Evolutionary conservation across 1,140 invertebrate species (phyloP).

Genomic region (Delia radicum): DNA sequence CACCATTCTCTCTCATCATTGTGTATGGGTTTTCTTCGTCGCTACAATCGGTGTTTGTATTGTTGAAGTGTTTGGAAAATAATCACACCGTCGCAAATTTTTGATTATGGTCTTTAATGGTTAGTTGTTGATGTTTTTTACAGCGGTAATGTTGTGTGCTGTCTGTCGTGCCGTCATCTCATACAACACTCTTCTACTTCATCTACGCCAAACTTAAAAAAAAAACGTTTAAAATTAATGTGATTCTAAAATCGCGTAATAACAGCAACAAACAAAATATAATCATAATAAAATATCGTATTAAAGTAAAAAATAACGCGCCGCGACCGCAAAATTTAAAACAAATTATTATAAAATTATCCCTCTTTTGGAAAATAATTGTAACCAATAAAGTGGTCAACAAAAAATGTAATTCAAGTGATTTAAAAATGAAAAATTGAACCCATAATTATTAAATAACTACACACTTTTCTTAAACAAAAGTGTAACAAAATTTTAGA

Average conservation of each 20-base stretch:
- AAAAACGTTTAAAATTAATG: neutral
- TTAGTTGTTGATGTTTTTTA: conserved; percentile 24
- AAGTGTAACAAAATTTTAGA: too few species aligned
- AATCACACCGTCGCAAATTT: conserved; percentile 23
- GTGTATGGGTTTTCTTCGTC: neutral
- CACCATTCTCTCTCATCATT: neutral
- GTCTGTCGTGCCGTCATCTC: conserved; percentile 9
- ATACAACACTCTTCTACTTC: neutral
- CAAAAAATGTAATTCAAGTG: too few species aligned
- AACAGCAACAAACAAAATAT: neutral
- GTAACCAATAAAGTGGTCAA: too few species aligned
- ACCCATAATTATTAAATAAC: neutral
- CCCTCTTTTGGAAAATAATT: neutral
- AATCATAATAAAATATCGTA: neutral
- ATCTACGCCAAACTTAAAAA: neutral
- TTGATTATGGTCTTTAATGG: conserved; percentile 22
- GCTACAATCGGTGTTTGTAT: neutral
- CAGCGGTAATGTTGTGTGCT: conserved; percentile 19
- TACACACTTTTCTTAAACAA: neutral
- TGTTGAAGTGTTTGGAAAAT: conserved; percentile 9
- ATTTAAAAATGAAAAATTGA: neutral
- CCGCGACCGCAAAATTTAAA: neutral
- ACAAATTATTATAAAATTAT: neutral
- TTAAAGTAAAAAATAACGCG: neutral
- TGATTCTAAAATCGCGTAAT: neutral